Percentiles rank a stretch among this genome's conserved stretches.
These are phyloP conservation scores for Microcebus ravelobensis DNA, from an alignment of 2,113 vertebrate genomes.

Conservation along the genomic window DNA sequence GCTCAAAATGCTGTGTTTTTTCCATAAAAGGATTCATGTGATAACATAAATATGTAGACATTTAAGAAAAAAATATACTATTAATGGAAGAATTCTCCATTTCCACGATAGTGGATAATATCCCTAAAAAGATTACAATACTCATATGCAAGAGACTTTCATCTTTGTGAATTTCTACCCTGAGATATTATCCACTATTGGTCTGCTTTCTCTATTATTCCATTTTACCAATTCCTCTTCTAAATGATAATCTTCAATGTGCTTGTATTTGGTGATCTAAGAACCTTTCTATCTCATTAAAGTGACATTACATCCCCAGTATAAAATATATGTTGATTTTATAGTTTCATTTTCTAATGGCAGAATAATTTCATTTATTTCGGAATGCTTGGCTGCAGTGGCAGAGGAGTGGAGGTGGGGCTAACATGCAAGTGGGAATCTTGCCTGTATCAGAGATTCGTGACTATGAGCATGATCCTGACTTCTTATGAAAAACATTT, in stretches of 20 bases:
- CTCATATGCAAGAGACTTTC: background rate
- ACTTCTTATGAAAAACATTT: background rate
- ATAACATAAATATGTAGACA: background rate
- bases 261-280: rapidly evolving
- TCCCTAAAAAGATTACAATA: background rate
- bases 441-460: background rate
- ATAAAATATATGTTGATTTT: background rate
- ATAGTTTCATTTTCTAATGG: background rate
- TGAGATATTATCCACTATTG: too few species aligned
- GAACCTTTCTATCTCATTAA: background rate
- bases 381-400: background rate
- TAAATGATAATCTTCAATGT: background rate
- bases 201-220: background rate
- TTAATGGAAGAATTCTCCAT: background rate
- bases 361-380: background rate
- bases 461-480: background rate
- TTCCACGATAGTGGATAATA: background rate
- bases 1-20: background rate
- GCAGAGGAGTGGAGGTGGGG: background rate
- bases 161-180: background rate
- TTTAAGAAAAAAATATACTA: background rate
- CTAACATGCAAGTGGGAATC: rapidly evolving
- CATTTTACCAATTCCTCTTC: background rate
- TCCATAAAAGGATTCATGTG: background rate
- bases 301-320: background rate